Evolutionary conservation across 2,888 invertebrate genomes (phyloP).

Genomic region (Piscicola geometra): DNA sequence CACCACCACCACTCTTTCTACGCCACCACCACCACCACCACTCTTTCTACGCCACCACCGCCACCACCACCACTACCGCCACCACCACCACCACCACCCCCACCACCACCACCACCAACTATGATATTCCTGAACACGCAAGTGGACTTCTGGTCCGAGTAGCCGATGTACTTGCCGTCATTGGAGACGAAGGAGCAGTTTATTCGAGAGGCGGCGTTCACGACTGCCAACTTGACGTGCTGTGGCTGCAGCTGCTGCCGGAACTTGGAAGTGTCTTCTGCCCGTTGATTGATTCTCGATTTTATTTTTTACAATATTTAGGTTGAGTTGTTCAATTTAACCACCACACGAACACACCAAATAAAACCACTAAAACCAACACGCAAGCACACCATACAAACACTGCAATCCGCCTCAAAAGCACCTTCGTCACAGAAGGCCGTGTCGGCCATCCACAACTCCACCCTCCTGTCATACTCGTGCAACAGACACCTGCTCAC

Average conservation of each 20-base stretch:
- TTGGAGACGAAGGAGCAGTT: background rate
- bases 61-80: no score
- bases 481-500: background rate
- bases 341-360: background rate
- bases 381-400: background rate
- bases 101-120: background rate
- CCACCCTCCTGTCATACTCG: background rate
- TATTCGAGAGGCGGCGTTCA: background rate
- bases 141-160: constrained; percentile 1
- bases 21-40: no score
- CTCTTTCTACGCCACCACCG: no score
- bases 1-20: no score
- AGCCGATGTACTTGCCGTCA: background rate
- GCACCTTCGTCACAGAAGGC: constrained; percentile 1
- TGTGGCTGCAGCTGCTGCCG: background rate
- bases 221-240: background rate
- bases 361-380: no score
- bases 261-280: constrained; percentile 3
- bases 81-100: no score
- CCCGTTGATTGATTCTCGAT: background rate
- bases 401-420: background rate
- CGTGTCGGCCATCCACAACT: constrained; percentile 11
- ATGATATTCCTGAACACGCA: background rate
- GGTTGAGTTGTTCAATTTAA: background rate
- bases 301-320: background rate